Conservation (phyloP, 2,888 invertebrate genomes). For the Agriotes lineatus region DNA sequence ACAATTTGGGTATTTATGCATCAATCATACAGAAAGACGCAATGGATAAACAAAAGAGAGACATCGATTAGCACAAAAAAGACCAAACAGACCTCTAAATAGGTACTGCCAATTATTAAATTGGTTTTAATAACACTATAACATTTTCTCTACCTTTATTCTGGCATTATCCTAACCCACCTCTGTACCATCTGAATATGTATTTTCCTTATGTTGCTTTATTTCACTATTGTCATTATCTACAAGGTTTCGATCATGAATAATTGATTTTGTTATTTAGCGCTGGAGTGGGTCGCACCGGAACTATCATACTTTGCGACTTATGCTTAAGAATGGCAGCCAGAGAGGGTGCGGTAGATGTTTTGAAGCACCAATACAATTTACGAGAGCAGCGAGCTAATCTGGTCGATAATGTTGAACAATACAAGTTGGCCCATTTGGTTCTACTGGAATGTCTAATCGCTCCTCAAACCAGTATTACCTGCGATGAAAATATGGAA, state of each 20-base stretch:
- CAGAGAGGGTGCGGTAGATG: slow-evolving; percentile 61
- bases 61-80: too few species aligned
- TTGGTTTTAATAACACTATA: too few species aligned
- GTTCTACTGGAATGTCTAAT: slow-evolving; percentile 64
- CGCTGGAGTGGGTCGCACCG: slow-evolving; percentile 74
- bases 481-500: slow-evolving; percentile 60
- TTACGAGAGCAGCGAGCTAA: slow-evolving; percentile 62
- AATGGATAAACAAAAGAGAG: too few species aligned
- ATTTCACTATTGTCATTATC: too few species aligned
- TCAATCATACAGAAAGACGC: too few species aligned
- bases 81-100: too few species aligned
- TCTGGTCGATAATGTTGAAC: slow-evolving; percentile 65
- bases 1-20: neutral
- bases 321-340: slow-evolving; percentile 68
- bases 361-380: slow-evolving; percentile 56
- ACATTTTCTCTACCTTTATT: too few species aligned
- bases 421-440: slow-evolving; percentile 67
- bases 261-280: too few species aligned
- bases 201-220: too few species aligned
- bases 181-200: slow-evolving; percentile 46
- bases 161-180: neutral
- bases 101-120: too few species aligned
- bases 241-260: too few species aligned
- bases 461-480: slow-evolving; percentile 60
- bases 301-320: slow-evolving; percentile 73